phyloP scores from a whole-genome alignment of 1,140 invertebrate genomes.

The Lerema accius region DNA sequence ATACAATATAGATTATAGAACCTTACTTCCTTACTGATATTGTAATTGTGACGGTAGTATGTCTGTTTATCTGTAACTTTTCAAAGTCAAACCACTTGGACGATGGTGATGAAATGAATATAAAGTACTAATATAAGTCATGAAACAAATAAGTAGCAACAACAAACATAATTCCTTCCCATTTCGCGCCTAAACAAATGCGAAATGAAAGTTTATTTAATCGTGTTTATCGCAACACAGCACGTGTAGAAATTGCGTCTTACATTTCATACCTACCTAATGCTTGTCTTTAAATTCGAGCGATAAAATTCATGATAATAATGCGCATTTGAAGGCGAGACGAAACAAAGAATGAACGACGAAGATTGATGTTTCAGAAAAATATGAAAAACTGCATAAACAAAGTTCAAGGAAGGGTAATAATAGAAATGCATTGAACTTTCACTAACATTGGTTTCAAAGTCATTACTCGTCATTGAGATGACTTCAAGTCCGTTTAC shows the following conservation, averaged over 20 bases:
- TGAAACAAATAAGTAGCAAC: too few species aligned
- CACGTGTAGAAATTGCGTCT: conserved; percentile 15
- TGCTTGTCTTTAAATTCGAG: background rate
- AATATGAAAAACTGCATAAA: conserved; percentile 25
- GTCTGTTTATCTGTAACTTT: too few species aligned
- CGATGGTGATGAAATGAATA: too few species aligned
- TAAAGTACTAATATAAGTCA: too few species aligned
- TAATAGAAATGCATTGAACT: conserved; percentile 43
- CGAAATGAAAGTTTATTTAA: conserved; percentile 14
- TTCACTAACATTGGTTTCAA: conserved; percentile 29
- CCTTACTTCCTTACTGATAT: too few species aligned
- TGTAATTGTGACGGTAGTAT: too few species aligned
- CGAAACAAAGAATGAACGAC: conserved; percentile 23
- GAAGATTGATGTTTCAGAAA: conserved; percentile 6
- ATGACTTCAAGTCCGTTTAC: conserved; percentile 48
- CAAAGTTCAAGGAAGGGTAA: conserved; percentile 33
- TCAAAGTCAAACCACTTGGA: too few species aligned
- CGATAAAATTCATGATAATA: conserved; percentile 5
- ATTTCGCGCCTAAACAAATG: too few species aligned
- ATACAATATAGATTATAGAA: too few species aligned
- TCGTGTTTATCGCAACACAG: conserved; percentile 21
- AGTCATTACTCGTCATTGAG: conserved; percentile 45
- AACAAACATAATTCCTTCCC: too few species aligned
- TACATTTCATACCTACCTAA: background rate
- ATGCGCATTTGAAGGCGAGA: background rate